These are phyloP conservation scores for Strigamia transsilvanica DNA, from an alignment of 2,888 invertebrate species.

Conservation along the genomic window DNA sequence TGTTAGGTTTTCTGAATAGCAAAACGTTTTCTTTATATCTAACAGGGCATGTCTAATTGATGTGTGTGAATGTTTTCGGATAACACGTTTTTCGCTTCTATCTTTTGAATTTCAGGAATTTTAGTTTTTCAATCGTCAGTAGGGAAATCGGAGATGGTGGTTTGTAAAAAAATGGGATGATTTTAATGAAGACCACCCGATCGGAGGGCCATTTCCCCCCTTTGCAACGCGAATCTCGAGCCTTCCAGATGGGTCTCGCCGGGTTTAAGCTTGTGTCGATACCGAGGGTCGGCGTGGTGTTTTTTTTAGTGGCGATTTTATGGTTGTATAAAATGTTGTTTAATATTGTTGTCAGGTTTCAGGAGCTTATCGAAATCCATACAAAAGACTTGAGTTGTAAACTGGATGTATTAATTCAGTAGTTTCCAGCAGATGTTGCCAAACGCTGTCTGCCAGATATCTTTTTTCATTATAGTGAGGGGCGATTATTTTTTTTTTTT, in stretches of 20 bases:
- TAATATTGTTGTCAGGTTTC: constrained; percentile 13
- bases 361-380: constrained; percentile 21
- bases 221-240: constrained; percentile 1
- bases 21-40: constrained; percentile 4
- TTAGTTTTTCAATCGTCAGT: background rate
- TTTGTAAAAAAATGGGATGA: background rate
- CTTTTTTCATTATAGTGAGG: constrained; percentile 4
- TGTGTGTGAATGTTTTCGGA: constrained; percentile 34
- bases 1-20: constrained; percentile 12
- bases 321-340: constrained; percentile 32
- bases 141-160: constrained; percentile 1
- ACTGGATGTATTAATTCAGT: constrained; percentile 31
- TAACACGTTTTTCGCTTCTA: background rate
- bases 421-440: constrained; percentile 28
- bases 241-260: background rate
- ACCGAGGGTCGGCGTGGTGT: background rate
- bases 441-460: constrained; percentile 14
- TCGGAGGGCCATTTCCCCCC: background rate
- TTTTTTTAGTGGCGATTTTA: constrained; percentile 5
- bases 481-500: background rate
- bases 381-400: constrained; percentile 5
- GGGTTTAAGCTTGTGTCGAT: background rate
- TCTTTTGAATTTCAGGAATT: background rate
- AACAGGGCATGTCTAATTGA: constrained; percentile 14
- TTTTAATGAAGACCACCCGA: constrained; percentile 37